A percentile compares a stretch with the other conserved stretches of the same genome.
Conservation (phyloP, 2,113 vertebrate genomes). For the Morone chrysops region DNA sequence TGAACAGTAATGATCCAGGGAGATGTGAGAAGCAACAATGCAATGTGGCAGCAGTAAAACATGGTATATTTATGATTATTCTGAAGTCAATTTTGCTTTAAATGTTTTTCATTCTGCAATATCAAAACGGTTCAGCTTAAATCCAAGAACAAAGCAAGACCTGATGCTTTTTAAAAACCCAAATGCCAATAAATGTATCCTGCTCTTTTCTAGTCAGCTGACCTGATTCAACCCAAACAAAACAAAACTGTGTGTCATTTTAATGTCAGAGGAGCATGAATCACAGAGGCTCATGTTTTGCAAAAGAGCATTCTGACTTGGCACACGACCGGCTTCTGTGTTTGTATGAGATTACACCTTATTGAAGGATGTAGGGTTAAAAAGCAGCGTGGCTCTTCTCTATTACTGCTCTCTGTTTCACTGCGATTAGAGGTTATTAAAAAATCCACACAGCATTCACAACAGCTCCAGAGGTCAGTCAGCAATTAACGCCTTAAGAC, state of each 20-base stretch:
- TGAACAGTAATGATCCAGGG: conserved; percentile 11
- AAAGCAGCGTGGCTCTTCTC: conserved; percentile 51
- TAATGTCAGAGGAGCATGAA: conserved; percentile 32
- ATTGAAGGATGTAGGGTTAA: conserved; percentile 54
- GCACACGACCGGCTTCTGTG: conserved; percentile 25
- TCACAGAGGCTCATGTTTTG: conserved; percentile 47
- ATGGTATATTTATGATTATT: conserved; percentile 17
- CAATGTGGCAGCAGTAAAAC: conserved; percentile 20
- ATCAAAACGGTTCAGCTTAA: conserved; percentile 3
- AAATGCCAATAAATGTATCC: conserved; percentile 10
- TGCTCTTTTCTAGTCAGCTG: conserved; percentile 13
- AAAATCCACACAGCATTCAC: conserved; percentile 45
- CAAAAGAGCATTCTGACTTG: conserved; percentile 37
- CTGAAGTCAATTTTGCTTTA: conserved; percentile 11
- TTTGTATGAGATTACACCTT: conserved; percentile 59
- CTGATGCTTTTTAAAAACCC: neutral
- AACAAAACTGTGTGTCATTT: conserved; percentile 8
- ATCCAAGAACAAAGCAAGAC: neutral
- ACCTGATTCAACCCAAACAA: conserved; percentile 43
- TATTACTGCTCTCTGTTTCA: conserved; percentile 61
- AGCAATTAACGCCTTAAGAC: conserved; percentile 73
- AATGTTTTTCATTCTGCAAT: conserved; percentile 15
- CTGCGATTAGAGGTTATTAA: conserved; percentile 66
- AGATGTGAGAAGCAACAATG: conserved; percentile 26
- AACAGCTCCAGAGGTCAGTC: conserved; percentile 63